Evolutionary conservation across 2,888 invertebrate genomes (phyloP).

Genomic region (Archips crataeganus): DNA sequence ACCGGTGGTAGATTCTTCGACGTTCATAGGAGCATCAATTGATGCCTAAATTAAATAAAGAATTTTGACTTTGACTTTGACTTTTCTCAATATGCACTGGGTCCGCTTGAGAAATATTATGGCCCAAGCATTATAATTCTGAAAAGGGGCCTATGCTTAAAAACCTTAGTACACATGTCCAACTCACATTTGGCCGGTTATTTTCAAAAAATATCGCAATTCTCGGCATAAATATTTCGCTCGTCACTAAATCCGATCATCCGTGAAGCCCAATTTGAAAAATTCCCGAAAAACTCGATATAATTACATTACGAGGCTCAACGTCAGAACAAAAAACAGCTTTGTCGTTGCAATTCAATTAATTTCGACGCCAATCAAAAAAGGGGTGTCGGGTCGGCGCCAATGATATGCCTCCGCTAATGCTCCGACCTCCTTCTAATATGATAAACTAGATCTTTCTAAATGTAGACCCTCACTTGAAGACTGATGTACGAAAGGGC

Average conservation of each 20-base stretch:
- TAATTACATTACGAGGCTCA: conserved; percentile 69
- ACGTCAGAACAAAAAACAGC: conserved; percentile 67
- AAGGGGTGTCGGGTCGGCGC: conserved; percentile 44
- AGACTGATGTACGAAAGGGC: too few species aligned
- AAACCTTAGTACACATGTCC: too few species aligned
- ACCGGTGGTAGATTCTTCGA: too few species aligned
- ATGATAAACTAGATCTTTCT: background rate
- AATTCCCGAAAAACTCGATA: conserved; percentile 58
- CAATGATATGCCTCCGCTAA: conserved; percentile 13
- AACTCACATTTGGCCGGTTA: too few species aligned
- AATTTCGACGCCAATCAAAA: conserved; percentile 67
- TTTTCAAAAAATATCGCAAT: background rate
- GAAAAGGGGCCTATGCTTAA: too few species aligned
- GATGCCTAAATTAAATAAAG: too few species aligned
- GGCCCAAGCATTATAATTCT: too few species aligned
- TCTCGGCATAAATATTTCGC: background rate
- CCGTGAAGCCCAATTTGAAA: conserved; percentile 44
- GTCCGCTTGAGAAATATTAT: too few species aligned
- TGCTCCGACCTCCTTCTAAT: background rate
- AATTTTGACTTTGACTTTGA: too few species aligned
- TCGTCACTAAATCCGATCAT: conserved; percentile 11
- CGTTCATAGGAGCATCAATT: too few species aligned
- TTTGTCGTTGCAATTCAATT: conserved; percentile 74
- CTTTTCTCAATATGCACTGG: too few species aligned
- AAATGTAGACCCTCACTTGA: too few species aligned